These are phyloP conservation scores for Osmerus mordax DNA, from an alignment of 2,113 vertebrate species.

Conservation along the genomic window DNA sequence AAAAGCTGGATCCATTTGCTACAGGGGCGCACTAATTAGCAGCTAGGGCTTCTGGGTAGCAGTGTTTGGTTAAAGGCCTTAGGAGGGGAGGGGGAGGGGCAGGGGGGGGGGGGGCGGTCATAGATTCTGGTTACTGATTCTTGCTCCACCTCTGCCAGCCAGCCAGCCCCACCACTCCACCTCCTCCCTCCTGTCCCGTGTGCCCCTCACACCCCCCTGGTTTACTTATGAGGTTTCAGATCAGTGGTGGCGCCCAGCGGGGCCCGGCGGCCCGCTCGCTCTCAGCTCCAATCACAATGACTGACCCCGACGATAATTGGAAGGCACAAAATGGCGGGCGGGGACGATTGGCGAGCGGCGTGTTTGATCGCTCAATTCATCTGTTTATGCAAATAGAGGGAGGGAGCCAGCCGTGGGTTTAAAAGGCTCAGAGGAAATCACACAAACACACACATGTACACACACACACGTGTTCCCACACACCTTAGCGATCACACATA, in stretches of 20 bases:
- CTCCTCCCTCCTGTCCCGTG: no score
- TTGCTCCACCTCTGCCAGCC: no score
- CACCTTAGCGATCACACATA: not conserved
- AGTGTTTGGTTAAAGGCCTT: not conserved
- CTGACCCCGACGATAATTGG: slow-evolving; percentile 34
- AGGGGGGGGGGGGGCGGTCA: not conserved
- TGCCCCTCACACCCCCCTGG: no score
- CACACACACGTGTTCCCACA: not conserved
- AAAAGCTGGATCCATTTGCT: slow-evolving; percentile 20
- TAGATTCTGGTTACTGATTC: not conserved
- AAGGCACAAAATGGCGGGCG: slow-evolving; percentile 20
- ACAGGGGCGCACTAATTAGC: slow-evolving; percentile 8
- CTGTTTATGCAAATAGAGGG: slow-evolving; percentile 38
- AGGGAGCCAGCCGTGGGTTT: slow-evolving; percentile 12
- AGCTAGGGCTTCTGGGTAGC: slow-evolving; percentile 6
- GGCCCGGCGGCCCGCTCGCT: not conserved
- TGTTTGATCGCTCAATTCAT: slow-evolving; percentile 25
- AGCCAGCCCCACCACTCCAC: no score
- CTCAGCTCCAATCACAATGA: slow-evolving; percentile 6
- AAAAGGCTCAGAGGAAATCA: slow-evolving; percentile 28
- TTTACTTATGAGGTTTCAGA: no score
- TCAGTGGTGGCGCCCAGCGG: not conserved
- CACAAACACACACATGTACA: not conserved
- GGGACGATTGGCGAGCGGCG: slow-evolving; percentile 10
- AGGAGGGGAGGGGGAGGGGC: not conserved